Conservation (phyloP, 2,113 vertebrate genomes). For the Syrmaticus mikado region DNA sequence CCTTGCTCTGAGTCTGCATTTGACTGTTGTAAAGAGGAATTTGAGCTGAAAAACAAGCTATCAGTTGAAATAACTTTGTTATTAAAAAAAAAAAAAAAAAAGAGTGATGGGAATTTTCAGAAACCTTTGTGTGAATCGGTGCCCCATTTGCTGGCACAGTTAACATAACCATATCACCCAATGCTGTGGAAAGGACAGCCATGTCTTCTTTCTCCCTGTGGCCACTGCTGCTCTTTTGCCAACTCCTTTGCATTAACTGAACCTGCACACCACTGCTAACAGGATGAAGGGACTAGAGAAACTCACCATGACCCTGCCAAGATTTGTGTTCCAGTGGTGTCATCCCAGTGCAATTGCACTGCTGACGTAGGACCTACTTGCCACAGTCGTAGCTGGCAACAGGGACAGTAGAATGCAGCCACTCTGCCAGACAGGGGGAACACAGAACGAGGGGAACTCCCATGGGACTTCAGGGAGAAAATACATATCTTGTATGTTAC, state of each 20-base stretch:
- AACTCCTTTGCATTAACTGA: not conserved
- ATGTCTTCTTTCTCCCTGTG: not conserved
- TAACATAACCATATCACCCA: not conserved
- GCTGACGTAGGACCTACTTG: not conserved
- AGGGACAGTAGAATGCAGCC: rapidly evolving
- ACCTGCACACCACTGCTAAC: not conserved
- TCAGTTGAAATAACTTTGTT: not conserved
- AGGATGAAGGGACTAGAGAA: not conserved
- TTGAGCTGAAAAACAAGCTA: not conserved
- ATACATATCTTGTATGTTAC: not conserved
- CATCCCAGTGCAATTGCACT: not conserved
- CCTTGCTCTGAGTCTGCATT: not conserved
- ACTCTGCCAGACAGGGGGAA: not conserved
- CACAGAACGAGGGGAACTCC: not conserved
- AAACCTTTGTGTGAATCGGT: not conserved
- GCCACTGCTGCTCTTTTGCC: not conserved
- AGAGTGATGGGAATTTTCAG: not conserved
- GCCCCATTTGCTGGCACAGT: not conserved
- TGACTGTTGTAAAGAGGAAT: not conserved
- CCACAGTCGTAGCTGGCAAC: not conserved
- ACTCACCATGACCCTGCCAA: not conserved
- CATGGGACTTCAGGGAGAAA: not conserved
- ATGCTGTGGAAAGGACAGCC: not conserved
- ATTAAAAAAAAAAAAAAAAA: not conserved
- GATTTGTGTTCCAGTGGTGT: not conserved